Conservation (phyloP, 2,113 vertebrate genomes). For the Melanocharis versteri region DNA sequence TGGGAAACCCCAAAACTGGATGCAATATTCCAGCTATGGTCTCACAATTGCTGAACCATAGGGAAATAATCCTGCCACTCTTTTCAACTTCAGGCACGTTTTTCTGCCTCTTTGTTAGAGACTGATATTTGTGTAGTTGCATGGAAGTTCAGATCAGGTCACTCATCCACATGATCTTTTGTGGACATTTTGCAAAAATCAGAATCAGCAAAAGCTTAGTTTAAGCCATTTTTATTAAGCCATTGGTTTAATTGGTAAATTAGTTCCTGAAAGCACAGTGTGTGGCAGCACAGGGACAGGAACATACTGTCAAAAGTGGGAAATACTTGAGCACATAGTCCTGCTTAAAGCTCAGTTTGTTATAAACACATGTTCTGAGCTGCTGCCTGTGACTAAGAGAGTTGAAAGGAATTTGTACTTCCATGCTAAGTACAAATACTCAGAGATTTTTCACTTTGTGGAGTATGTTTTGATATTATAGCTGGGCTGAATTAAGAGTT, state of each 20-base stretch:
- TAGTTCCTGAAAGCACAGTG: background rate
- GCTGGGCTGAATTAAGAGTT: background rate
- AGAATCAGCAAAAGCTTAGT: background rate
- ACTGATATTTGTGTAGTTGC: background rate
- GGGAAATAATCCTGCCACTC: background rate
- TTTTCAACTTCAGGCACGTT: background rate
- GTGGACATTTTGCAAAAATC: background rate
- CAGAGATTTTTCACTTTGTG: background rate
- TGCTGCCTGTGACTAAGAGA: background rate
- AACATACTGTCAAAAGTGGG: background rate
- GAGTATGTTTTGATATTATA: background rate
- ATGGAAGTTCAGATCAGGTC: constrained; percentile 11
- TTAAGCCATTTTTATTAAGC: background rate
- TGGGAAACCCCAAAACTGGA: background rate
- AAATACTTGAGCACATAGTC: background rate
- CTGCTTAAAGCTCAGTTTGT: background rate
- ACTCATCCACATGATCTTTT: background rate
- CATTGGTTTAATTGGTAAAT: background rate
- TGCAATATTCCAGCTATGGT: background rate
- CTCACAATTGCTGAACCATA: background rate
- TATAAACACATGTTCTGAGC: background rate
- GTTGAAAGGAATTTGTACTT: background rate
- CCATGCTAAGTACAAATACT: background rate
- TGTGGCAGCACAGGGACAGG: background rate
- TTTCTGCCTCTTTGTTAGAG: background rate